Evolutionary conservation across 2,888 invertebrate species (phyloP), one percentile per base, ranked within the genome.

Genomic region (Nowickia ferox): DNA sequence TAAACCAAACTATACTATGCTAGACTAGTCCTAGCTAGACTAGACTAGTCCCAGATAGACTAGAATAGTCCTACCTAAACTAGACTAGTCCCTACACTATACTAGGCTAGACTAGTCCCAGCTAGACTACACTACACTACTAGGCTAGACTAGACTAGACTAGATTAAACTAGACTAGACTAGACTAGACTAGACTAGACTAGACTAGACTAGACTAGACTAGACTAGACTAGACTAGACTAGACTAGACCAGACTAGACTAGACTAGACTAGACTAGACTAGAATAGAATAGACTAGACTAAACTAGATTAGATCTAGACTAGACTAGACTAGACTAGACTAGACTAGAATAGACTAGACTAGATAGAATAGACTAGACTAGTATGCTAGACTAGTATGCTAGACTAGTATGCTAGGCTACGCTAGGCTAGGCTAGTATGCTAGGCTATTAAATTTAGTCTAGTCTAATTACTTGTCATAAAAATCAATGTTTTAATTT

Each of bases 401-500:
- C n/a, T n/a, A n/a, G n/a, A n/a, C n/a, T n/a, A n/a, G n/a, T n/a
- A n/a, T n/a, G n/a, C n/a, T n/a, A n/a, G n/a, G n/a, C n/a, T n/a
- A n/a, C n/a, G n/a, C n/a, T n/a, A n/a, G n/a, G n/a, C n/a, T n/a
- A n/a, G n/a, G n/a, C n/a, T n/a, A n/a, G n/a, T n/a, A n/a, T n/a
- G n/a, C n/a, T n/a, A n/a, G n/a, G n/a, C n/a, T n/a, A n/a, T n/a
- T n/a, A n/a, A n/a, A n/a, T n/a, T n/a, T n/a, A n/a, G n/a, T n/a
- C n/a, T n/a, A n/a, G n/a, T n/a, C n/a, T n/a, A n/a, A 53, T 15
- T 42, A 55, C n/a, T 6, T 15, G n/a, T 19, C 9, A 48, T 22
- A 51, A 63, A 40, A 75, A 74, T 17, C 4, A 44, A 59, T 51
- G 19, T 1, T 76, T 59, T 72, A 46, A 55, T 78, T 71, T 65